These are phyloP conservation scores for Leptopilina clavipes DNA, from an alignment of 1,140 invertebrate genomes.

Conservation along the genomic window DNA sequence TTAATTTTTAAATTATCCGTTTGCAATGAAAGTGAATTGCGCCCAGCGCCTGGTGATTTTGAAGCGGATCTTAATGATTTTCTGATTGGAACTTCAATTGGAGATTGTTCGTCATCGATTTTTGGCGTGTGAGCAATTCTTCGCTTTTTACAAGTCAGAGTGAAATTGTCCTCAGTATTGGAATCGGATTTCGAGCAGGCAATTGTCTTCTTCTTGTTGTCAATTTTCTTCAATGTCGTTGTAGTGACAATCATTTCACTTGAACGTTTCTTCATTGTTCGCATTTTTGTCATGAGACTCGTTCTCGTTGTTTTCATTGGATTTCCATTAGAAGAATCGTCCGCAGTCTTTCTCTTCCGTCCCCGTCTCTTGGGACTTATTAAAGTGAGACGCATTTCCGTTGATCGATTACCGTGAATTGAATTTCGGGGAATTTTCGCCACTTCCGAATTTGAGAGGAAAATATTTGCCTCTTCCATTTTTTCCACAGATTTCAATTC, in stretches of 20 bases:
- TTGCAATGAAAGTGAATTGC: background rate
- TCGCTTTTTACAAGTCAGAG: background rate
- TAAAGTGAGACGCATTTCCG: background rate
- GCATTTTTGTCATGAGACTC: background rate
- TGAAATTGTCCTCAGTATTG: background rate
- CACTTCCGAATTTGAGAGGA: background rate
- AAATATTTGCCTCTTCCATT: background rate
- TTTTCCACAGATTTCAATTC: background rate
- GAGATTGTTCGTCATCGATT: background rate
- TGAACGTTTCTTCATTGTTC: background rate
- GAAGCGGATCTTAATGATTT: background rate
- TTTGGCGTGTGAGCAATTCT: constrained; percentile 8
- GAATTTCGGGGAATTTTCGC: background rate
- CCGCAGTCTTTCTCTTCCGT: background rate
- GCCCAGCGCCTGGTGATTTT: background rate
- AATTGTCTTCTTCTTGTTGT: background rate
- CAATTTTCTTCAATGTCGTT: background rate
- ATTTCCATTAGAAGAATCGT: background rate
- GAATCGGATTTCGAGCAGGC: too few relatives aligned
- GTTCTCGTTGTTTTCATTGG: background rate
- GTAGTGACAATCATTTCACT: background rate
- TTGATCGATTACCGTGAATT: background rate
- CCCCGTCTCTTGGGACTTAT: background rate
- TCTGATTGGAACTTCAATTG: background rate
- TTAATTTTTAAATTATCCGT: too few relatives aligned